A percentile compares a stretch with the other conserved stretches of the same genome.
These are phyloP conservation scores for Butastur rufipennis DNA, from an alignment of 2,113 vertebrate species.

Conservation along the genomic window DNA sequence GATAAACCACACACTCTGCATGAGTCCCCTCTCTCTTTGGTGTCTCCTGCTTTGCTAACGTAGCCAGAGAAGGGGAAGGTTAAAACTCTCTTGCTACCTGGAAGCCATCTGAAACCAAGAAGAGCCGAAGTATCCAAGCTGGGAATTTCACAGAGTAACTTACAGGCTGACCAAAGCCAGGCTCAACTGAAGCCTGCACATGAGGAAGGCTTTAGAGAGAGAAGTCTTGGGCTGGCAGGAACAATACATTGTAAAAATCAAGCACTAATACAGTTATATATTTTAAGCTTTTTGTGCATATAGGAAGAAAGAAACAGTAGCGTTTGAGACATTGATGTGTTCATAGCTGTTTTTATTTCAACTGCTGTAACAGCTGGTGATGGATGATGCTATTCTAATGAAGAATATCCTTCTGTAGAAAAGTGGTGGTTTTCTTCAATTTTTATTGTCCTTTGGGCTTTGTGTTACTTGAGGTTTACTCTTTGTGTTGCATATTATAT, in stretches of 20 bases:
- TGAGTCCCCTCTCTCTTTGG: fast-evolving
- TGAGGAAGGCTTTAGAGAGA: neutral
- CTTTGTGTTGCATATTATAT: neutral
- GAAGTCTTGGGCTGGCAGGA: neutral
- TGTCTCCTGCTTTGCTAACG: neutral
- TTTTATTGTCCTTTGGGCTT: neutral
- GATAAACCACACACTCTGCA: fast-evolving
- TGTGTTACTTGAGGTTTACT: neutral
- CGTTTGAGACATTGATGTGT: neutral
- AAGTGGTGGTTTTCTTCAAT: neutral
- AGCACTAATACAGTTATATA: neutral
- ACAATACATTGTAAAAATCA: neutral
- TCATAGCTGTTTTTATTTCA: neutral
- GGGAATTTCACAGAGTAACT: neutral
- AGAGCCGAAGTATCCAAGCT: neutral
- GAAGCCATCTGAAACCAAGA: neutral
- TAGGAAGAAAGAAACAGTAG: neutral
- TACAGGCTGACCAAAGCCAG: neutral
- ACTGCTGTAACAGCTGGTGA: neutral
- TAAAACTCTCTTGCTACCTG: neutral
- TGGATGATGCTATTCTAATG: neutral
- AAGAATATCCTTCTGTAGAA: neutral
- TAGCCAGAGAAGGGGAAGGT: neutral
- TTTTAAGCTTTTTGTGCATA: neutral
- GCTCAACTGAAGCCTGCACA: neutral